Evolutionary conservation across 2,888 invertebrate genomes (phyloP).

Genomic region (Napeogenes inachia): DNA sequence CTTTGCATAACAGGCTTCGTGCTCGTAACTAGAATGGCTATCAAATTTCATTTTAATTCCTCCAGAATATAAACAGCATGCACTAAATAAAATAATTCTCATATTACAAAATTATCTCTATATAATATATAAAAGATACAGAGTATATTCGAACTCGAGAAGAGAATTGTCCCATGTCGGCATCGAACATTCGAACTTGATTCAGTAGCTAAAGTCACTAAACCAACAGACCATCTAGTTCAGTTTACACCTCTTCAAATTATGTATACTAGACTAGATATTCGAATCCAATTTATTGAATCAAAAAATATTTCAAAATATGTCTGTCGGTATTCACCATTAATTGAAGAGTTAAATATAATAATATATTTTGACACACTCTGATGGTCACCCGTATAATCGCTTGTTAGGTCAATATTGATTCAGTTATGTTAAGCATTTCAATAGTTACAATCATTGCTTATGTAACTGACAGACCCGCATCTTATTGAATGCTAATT

Average conservation of each 20-base stretch:
- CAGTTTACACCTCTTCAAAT: too few relatives aligned
- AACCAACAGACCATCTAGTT: too few relatives aligned
- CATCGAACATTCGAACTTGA: too few relatives aligned
- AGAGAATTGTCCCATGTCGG: too few relatives aligned
- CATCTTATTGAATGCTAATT: conserved; percentile 32
- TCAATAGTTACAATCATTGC: conserved; percentile 30
- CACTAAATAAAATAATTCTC: too few relatives aligned
- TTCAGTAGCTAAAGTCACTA: too few relatives aligned
- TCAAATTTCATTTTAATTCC: neutral
- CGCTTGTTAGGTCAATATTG: conserved; percentile 47
- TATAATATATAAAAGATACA: too few relatives aligned
- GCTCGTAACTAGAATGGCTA: neutral
- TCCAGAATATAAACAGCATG: neutral
- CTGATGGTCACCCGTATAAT: conserved; percentile 50
- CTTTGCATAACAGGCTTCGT: conserved; percentile 1
- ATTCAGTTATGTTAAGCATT: conserved; percentile 36
- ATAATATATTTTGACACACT: conserved; percentile 14
- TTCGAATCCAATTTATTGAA: neutral
- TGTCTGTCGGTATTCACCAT: neutral
- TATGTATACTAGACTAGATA: too few relatives aligned
- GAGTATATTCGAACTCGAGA: too few relatives aligned
- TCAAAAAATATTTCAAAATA: neutral
- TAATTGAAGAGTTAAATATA: conserved; percentile 11
- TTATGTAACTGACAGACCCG: conserved; percentile 38
- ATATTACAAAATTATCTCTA: too few relatives aligned